A percentile compares a stretch with the other conserved stretches of the same genome.
phyloP scores from a whole-genome alignment of 2,888 invertebrate genomes.

The Gymnosoma rotundatum region DNA sequence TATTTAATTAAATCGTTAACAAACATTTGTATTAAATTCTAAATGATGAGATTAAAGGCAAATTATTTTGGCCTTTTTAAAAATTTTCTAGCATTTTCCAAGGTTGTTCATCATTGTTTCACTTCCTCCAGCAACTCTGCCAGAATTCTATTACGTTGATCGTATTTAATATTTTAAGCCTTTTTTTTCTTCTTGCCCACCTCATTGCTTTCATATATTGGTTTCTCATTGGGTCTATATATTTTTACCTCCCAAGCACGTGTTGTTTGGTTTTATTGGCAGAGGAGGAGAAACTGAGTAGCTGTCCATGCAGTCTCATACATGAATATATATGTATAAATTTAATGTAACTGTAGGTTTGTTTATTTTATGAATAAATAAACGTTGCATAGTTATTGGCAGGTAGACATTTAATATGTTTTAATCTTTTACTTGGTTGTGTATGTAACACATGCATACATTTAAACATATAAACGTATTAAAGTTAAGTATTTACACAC shows the following conservation, averaged over 20 bases:
- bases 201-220: no score
- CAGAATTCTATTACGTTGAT: background rate
- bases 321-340: no score
- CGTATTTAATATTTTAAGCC: background rate
- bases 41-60: no score
- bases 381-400: conserved; percentile 8
- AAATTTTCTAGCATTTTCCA: no score
- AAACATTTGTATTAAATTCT: no score
- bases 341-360: conserved; percentile 37
- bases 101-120: no score
- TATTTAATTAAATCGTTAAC: no score
- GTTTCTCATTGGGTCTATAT: no score
- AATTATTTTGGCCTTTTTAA: no score
- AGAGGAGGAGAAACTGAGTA: background rate
- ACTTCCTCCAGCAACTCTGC: no score
- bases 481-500: conserved; percentile 39
- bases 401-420: conserved; percentile 50
- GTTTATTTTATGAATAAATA: conserved; percentile 34
- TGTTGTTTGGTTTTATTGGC: background rate
- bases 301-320: background rate
- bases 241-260: no score
- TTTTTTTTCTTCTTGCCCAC: no score
- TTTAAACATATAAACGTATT: background rate
- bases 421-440: conserved; percentile 39
- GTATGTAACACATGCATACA: conserved; percentile 48